Conservation (phyloP, 2,888 invertebrate genomes). For the Ptycholaimellus sp. region DNA sequence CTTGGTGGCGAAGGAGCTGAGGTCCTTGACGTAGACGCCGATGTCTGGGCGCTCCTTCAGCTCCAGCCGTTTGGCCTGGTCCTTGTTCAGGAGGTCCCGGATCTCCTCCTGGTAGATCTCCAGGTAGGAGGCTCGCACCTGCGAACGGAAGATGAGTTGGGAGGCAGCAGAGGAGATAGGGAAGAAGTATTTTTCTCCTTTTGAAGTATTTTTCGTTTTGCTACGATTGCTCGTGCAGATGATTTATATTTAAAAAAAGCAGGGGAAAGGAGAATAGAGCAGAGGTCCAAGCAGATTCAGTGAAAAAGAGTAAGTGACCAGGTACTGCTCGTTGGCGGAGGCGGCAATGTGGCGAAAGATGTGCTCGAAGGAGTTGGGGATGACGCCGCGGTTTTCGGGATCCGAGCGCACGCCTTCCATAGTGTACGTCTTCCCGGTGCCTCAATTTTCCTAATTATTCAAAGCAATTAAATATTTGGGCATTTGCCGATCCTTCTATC, state of each 20-base stretch:
- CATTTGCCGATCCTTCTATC: too few species aligned
- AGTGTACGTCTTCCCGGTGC: constrained; percentile 56
- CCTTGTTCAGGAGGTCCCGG: constrained; percentile 44
- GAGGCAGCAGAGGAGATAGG: too few species aligned
- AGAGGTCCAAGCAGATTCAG: too few species aligned
- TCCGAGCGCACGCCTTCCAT: constrained; percentile 45
- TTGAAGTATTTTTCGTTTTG: too few species aligned
- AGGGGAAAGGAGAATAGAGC: too few species aligned
- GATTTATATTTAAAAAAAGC: too few species aligned
- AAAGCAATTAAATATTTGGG: too few species aligned
- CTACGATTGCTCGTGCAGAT: too few species aligned
- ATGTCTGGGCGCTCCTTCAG: constrained; percentile 48
- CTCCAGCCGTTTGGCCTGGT: constrained; percentile 42
- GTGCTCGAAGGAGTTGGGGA: constrained; percentile 86
- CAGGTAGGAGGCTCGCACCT: constrained; percentile 74
- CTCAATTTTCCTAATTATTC: too few species aligned
- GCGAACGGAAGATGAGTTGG: too few species aligned
- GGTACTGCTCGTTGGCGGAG: constrained; percentile 58
- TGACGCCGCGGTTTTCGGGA: constrained; percentile 54
- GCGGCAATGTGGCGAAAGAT: constrained; percentile 81
- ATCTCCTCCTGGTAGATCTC: constrained; percentile 59
- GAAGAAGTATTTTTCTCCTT: too few species aligned
- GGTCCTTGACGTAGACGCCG: constrained; percentile 67
- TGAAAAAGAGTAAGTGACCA: too few species aligned
- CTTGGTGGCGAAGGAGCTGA: constrained; percentile 75